phyloP scores from a whole-genome alignment of 1,140 invertebrate genomes.

The Zaprionus capensis region DNA sequence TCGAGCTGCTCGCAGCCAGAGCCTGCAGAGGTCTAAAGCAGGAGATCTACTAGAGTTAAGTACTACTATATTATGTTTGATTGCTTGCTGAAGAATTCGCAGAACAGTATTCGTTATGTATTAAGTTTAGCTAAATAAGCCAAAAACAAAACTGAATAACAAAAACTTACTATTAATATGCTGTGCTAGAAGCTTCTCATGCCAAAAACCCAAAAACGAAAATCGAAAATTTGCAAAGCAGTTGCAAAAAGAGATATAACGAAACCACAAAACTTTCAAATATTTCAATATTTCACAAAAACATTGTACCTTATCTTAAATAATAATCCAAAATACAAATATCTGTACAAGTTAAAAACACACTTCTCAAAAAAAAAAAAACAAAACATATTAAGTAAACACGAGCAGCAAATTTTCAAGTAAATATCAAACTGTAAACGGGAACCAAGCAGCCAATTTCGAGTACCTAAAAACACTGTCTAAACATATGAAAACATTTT shows the following conservation, averaged over 20 bases:
- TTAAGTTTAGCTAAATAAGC: conserved; percentile 62
- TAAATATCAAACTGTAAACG: conserved; percentile 40
- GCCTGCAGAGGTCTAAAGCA: conserved; percentile 71
- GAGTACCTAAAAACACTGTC: conserved; percentile 47
- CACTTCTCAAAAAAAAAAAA: conserved; percentile 25
- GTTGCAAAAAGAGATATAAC: conserved; percentile 19
- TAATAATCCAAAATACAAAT: conserved; percentile 37
- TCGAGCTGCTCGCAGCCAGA: conserved; percentile 60
- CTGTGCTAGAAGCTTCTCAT: conserved; percentile 81
- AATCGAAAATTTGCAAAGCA: conserved; percentile 2
- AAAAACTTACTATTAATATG: conserved; percentile 43
- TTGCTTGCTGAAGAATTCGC: conserved; percentile 81
- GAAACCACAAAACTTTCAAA: not conserved
- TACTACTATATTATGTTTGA: conserved; percentile 26
- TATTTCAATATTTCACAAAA: not conserved
- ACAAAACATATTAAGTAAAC: not conserved
- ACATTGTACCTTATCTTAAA: conserved; percentile 59
- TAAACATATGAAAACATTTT: conserved; percentile 40
- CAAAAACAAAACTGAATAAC: conserved; percentile 29
- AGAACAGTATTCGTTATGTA: conserved; percentile 77
- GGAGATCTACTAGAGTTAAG: conserved; percentile 35
- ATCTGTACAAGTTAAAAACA: conserved; percentile 38
- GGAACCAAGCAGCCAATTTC: conserved; percentile 53
- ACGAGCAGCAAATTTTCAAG: conserved; percentile 1
- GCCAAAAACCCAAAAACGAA: conserved; percentile 60